These are phyloP conservation scores for Rhinichthys klamathensis DNA, from an alignment of 2,113 vertebrate genomes.

Conservation along the genomic window DNA sequence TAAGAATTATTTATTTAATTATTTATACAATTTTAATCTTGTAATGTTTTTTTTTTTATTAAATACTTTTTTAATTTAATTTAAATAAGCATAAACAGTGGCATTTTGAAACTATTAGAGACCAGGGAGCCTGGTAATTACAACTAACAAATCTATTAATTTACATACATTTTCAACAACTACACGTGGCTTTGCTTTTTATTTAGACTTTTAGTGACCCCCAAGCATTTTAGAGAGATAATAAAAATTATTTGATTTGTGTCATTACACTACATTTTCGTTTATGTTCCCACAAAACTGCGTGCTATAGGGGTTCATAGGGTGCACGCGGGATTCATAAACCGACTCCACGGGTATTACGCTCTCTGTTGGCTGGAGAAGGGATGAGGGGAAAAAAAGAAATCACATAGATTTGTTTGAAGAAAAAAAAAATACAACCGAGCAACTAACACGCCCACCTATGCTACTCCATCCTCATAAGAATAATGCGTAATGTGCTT, in stretches of 20 bases:
- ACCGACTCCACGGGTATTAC: constrained; percentile 67
- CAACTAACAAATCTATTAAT: neutral
- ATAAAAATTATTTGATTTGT: neutral
- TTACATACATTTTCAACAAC: neutral
- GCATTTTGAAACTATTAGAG: neutral
- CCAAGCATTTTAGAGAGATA: constrained; percentile 5
- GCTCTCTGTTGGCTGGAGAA: constrained; percentile 80
- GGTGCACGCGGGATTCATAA: constrained; percentile 5
- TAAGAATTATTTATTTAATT: neutral
- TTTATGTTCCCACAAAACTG: constrained; percentile 2
- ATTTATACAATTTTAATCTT: neutral
- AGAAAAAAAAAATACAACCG: constrained; percentile 4
- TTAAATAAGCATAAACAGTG: no score
- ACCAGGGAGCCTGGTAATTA: neutral
- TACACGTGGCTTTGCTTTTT: neutral
- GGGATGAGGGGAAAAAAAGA: constrained; percentile 66
- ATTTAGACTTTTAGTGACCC: neutral
- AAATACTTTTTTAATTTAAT: no score
- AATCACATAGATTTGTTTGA: constrained; percentile 21
- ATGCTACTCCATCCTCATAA: constrained; percentile 21
- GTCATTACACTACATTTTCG: neutral
- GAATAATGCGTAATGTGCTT: constrained; percentile 35
- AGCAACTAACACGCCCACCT: constrained; percentile 35
- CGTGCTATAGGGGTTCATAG: constrained; percentile 6
- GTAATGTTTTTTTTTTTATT: no score